phyloP scores from a whole-genome alignment of 2,888 invertebrate genomes.

The Limnephilus marmoratus region DNA sequence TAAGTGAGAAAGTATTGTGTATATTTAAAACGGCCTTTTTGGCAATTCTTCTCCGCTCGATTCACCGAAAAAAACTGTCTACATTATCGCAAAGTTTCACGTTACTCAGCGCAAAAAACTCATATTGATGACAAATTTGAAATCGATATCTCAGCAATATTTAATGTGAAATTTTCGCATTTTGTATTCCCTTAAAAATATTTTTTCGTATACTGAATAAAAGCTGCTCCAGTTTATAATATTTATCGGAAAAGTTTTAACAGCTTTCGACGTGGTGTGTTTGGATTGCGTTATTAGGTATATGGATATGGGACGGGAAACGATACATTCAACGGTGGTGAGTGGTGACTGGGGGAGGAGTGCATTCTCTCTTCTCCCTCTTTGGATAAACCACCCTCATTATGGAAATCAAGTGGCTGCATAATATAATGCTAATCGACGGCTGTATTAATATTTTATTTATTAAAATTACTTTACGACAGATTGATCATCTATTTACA shows the following conservation, averaged over 20 bases:
- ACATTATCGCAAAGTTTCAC: conserved; percentile 28
- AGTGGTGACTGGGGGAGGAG: not conserved
- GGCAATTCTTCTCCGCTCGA: not conserved
- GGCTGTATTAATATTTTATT: not conserved
- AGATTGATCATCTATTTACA: too few relatives aligned
- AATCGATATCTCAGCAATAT: conserved; percentile 37
- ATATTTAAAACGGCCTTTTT: not conserved
- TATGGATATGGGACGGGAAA: not conserved
- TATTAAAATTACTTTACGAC: too few relatives aligned
- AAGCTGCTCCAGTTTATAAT: conserved; percentile 8
- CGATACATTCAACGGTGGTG: not conserved
- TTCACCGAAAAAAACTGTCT: conserved; percentile 12
- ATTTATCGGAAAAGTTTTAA: conserved; percentile 22
- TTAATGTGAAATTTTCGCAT: conserved; percentile 17
- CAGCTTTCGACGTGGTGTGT: not conserved
- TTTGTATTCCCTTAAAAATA: conserved; percentile 30
- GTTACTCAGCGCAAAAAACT: conserved; percentile 4
- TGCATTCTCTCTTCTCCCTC: not conserved
- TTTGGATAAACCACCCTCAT: not conserved
- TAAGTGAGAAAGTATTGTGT: not conserved
- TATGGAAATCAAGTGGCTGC: not conserved
- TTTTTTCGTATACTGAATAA: not conserved
- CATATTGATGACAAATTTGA: conserved; percentile 35
- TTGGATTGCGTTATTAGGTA: not conserved
- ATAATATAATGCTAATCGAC: not conserved